Conservation (phyloP, 2,113 vertebrate species). For the Genyomyrus donnyi region DNA sequence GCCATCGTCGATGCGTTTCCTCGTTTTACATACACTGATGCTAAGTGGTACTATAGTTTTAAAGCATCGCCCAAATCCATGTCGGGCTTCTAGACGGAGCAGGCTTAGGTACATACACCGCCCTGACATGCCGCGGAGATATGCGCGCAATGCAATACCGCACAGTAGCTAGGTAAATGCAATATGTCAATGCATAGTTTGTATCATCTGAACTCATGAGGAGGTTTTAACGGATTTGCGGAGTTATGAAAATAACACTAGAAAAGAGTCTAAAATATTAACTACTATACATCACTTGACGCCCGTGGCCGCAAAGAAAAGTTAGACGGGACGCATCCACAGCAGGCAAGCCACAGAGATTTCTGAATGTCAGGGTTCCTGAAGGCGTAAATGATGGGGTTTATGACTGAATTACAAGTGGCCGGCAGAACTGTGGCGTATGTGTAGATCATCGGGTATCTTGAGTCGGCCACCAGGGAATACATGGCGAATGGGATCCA, state of each 20-base stretch:
- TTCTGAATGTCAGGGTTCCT: constrained; percentile 87
- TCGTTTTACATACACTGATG: not conserved
- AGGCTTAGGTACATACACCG: not conserved
- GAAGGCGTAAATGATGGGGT: constrained; percentile 85
- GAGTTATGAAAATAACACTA: not conserved
- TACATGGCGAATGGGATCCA: constrained; percentile 87
- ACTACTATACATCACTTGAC: constrained; percentile 76
- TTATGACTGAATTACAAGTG: constrained; percentile 79
- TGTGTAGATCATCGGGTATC: constrained; percentile 76
- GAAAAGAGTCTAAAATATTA: not conserved
- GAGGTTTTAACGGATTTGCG: not conserved
- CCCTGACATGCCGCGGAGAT: not conserved
- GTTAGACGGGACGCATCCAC: constrained; percentile 70
- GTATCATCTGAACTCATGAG: not conserved
- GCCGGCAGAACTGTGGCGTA: constrained; percentile 78
- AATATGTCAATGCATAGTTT: constrained; percentile 7
- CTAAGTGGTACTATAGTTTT: not conserved
- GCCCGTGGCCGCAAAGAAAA: constrained; percentile 74
- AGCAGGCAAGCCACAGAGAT: constrained; percentile 81
- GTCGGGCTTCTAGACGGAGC: not conserved
- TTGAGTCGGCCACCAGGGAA: constrained; percentile 76
- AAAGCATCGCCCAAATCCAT: not conserved
- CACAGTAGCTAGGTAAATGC: not conserved
- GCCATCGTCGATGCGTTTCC: not conserved
- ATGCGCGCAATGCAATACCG: not conserved